Conservation (phyloP, 2,888 invertebrate genomes). For the Hypena proboscidalis region DNA sequence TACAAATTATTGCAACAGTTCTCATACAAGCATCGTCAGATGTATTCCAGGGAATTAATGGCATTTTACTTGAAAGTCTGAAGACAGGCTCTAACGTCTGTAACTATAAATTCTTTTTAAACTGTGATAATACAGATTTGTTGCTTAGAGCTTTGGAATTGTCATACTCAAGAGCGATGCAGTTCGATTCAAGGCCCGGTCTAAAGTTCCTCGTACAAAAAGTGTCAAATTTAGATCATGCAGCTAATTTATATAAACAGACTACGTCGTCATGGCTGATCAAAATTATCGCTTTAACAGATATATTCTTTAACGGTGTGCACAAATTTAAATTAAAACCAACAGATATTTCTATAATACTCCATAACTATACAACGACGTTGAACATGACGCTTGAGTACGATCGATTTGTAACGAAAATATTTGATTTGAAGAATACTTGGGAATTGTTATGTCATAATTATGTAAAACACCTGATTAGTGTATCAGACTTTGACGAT, state of each 20-base stretch:
- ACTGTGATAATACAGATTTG: constrained; percentile 87
- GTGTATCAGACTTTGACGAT: constrained; percentile 73
- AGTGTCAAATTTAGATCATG: constrained; percentile 93
- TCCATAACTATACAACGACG: constrained; percentile 85
- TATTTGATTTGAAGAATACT: constrained; percentile 86
- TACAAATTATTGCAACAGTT: constrained; percentile 95
- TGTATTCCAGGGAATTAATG: constrained; percentile 86
- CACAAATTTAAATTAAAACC: constrained; percentile 86
- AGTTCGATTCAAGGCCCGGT: constrained; percentile 96
- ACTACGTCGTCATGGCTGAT: constrained; percentile 97
- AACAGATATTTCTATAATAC: constrained; percentile 86
- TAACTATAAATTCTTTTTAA: constrained; percentile 80
- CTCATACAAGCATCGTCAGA: constrained; percentile 90
- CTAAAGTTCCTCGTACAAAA: constrained; percentile 97
- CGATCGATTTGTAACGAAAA: constrained; percentile 85
- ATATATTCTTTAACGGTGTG: constrained; percentile 91
- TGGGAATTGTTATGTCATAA: constrained; percentile 86
- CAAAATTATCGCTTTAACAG: constrained; percentile 93
- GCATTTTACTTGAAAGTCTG: constrained; percentile 84
- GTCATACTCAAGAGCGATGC: constrained; percentile 92
- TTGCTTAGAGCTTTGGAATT: constrained; percentile 92
- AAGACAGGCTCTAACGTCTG: constrained; percentile 75
- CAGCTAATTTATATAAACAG: constrained; percentile 96
- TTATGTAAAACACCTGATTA: constrained; percentile 80
- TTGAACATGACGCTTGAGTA: constrained; percentile 82